phyloP scores from a whole-genome alignment of 2,113 vertebrate species.

The Rhombomys opimus region DNA sequence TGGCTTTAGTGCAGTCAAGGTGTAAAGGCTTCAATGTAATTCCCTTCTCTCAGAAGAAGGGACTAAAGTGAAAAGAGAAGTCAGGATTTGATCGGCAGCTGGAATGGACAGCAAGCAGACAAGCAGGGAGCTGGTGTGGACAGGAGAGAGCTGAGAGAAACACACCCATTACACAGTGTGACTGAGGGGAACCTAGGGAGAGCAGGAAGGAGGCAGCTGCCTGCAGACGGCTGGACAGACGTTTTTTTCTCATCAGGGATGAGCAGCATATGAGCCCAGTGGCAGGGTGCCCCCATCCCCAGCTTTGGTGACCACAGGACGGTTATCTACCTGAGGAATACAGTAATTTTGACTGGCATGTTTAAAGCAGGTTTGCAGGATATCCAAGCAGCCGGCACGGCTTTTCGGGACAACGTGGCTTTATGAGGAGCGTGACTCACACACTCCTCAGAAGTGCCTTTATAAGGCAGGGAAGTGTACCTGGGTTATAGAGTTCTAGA shows the following conservation, averaged over 20 bases:
- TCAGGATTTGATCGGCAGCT: not conserved
- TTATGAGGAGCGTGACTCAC: fast-evolving
- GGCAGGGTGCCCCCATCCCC: fast-evolving
- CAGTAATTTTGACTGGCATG: not conserved
- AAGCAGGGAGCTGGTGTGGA: not conserved
- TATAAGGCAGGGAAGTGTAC: fast-evolving
- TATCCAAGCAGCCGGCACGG: not conserved
- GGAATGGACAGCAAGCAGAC: not conserved
- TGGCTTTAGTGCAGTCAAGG: not conserved
- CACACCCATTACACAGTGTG: not conserved
- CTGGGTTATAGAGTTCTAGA: fast-evolving
- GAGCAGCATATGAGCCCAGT: not conserved
- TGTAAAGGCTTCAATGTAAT: not conserved
- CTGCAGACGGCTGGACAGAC: not conserved
- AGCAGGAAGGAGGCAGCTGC: not conserved
- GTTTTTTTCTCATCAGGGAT: not conserved
- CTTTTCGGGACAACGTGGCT: fast-evolving
- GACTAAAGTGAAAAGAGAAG: not conserved
- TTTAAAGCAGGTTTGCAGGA: not conserved
- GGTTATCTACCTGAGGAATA: not conserved
- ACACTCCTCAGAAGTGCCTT: fast-evolving
- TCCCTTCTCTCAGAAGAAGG: not conserved
- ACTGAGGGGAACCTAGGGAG: not conserved
- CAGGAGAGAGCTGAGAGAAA: not conserved
- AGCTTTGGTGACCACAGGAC: not conserved